A percentile compares a stretch with the other conserved stretches of the same genome.
phyloP scores from a whole-genome alignment of 2,888 invertebrate genomes.

The Neoitamus cyanurus region DNA sequence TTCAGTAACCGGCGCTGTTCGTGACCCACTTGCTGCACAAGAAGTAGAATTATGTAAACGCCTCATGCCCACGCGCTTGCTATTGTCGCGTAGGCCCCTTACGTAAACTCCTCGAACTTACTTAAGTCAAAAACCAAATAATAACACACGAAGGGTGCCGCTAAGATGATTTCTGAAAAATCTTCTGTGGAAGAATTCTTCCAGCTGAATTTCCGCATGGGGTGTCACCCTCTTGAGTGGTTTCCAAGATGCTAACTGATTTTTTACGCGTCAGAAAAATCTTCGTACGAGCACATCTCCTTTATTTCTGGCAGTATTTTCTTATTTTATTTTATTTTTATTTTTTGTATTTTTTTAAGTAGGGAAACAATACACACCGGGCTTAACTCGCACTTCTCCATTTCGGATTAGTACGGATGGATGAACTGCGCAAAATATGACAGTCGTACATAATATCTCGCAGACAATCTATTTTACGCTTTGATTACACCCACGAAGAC shows the following conservation, averaged over 20 bases:
- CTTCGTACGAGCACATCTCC: background rate
- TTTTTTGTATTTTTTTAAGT: too few species aligned
- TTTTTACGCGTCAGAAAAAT: background rate
- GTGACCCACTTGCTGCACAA: background rate
- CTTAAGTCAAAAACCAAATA: background rate
- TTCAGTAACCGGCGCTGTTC: background rate
- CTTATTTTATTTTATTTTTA: too few species aligned
- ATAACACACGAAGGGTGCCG: background rate
- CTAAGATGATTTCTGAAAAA: background rate
- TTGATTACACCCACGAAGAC: background rate
- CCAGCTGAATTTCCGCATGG: background rate
- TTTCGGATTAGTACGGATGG: background rate
- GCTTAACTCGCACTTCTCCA: background rate
- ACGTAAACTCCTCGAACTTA: background rate
- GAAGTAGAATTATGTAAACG: background rate
- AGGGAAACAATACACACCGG: background rate
- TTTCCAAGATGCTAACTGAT: background rate
- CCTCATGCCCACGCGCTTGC: background rate
- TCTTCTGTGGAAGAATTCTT: background rate
- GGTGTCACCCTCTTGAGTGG: background rate
- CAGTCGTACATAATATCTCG: background rate
- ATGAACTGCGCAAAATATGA: background rate
- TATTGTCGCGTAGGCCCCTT: background rate
- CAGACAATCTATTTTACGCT: background rate
- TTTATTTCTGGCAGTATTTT: background rate